Conservation (phyloP, 1,140 invertebrate genomes). For the Pseudomyrmex concolor region DNA sequence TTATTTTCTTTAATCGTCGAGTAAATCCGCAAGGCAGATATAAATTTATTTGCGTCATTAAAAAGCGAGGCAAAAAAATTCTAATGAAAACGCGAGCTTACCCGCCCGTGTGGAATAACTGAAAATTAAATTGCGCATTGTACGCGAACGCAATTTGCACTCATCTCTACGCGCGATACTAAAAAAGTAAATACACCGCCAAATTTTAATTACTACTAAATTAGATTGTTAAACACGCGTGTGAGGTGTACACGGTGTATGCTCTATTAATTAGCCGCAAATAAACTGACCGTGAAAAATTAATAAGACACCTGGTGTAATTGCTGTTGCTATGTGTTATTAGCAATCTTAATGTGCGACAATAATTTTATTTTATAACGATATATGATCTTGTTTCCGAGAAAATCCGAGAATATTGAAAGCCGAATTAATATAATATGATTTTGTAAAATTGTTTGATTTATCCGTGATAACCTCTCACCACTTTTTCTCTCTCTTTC, state of each 20-base stretch:
- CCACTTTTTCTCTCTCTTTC: neutral
- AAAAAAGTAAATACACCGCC: slow-evolving; percentile 47
- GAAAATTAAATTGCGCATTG: slow-evolving; percentile 46
- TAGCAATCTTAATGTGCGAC: slow-evolving; percentile 5
- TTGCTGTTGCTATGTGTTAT: neutral
- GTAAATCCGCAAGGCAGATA: slow-evolving; percentile 16
- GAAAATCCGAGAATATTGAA: slow-evolving; percentile 13
- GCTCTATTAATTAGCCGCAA: slow-evolving; percentile 42
- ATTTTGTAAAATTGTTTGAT: slow-evolving; percentile 16
- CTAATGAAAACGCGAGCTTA: slow-evolving; percentile 3
- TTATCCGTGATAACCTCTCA: slow-evolving; percentile 2
- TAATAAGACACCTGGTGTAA: slow-evolving; percentile 4
- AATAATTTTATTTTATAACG: neutral
- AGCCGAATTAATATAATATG: slow-evolving; percentile 17
- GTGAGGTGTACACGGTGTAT: neutral
- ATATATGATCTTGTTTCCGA: neutral
- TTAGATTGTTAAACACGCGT: neutral
- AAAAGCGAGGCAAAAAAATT: slow-evolving; percentile 27
- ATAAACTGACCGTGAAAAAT: slow-evolving; percentile 17
- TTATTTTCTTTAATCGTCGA: neutral
- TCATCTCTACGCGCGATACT: neutral
- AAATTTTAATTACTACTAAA: slow-evolving; percentile 54
- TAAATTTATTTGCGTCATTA: slow-evolving; percentile 31
- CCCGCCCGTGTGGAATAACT: slow-evolving; percentile 25
- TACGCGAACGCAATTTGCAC: slow-evolving; percentile 45